Conservation (phyloP, 2,888 invertebrate genomes). For the Orthosia gothica region DNA sequence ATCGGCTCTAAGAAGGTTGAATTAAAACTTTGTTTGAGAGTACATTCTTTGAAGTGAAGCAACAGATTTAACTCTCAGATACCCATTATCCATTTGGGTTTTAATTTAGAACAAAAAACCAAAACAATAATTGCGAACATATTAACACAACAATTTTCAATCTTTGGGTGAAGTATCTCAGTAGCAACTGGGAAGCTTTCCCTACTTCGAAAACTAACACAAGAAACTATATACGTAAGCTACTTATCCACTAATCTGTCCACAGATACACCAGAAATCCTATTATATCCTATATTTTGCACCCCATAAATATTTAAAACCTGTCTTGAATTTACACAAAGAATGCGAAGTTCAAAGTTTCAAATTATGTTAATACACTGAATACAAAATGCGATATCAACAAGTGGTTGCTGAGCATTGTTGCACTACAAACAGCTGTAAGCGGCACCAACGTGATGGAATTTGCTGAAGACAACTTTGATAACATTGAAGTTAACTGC, state of each 20-base stretch:
- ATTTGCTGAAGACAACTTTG: background rate
- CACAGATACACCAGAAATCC: background rate
- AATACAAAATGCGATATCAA: slow-evolving; percentile 31
- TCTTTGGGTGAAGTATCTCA: no score
- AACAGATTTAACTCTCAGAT: background rate
- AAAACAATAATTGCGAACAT: background rate
- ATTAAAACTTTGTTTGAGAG: background rate
- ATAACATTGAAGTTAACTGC: slow-evolving; percentile 1
- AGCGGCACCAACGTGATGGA: background rate
- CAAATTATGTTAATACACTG: slow-evolving; percentile 17
- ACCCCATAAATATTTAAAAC: background rate
- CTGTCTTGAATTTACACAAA: background rate
- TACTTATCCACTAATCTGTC: background rate
- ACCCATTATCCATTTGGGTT: background rate
- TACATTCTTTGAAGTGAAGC: background rate
- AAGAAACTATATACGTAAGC: background rate
- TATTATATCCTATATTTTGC: background rate
- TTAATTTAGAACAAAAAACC: background rate
- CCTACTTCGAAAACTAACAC: background rate
- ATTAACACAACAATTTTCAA: background rate
- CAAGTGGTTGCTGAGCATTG: slow-evolving; percentile 28
- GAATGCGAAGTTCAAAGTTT: background rate
- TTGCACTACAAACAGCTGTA: background rate
- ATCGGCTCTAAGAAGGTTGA: background rate
- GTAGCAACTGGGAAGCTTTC: background rate